A percentile compares a stretch with the other conserved stretches of the same genome.
These are phyloP conservation scores for Poicephalus gulielmi DNA, from an alignment of 2,113 vertebrate species.

Conservation along the genomic window DNA sequence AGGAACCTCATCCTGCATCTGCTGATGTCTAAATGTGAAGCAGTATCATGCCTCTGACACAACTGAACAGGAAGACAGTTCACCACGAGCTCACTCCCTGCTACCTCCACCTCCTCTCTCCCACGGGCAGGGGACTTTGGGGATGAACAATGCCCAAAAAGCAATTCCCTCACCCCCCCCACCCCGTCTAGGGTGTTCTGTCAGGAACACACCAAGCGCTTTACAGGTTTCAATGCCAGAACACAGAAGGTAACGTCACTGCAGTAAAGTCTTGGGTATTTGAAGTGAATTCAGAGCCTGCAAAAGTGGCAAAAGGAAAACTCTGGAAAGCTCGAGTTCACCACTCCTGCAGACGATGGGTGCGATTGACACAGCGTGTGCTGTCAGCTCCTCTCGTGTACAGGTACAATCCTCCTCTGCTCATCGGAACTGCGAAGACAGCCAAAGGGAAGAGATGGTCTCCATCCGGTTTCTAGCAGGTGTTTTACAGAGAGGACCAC, in stretches of 20 bases:
- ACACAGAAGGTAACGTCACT: background rate
- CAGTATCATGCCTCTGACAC: background rate
- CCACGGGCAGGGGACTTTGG: background rate
- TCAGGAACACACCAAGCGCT: background rate
- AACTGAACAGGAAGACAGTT: background rate
- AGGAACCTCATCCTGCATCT: slow-evolving; percentile 3
- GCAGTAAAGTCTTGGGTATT: background rate
- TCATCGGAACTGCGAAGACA: background rate
- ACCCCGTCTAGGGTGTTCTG: background rate
- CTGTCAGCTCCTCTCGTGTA: background rate
- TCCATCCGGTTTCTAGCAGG: background rate
- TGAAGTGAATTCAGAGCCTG: slow-evolving; percentile 12
- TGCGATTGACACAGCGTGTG: background rate
- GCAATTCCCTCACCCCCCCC: background rate
- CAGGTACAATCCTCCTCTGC: background rate
- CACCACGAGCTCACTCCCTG: slow-evolving; percentile 9
- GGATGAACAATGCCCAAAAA: background rate
- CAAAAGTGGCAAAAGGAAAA: background rate
- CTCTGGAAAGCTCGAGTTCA: background rate
- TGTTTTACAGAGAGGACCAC: background rate
- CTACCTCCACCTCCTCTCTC: background rate
- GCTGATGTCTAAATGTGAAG: slow-evolving; percentile 1
- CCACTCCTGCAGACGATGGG: background rate
- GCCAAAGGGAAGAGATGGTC: background rate
- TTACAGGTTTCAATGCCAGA: background rate